Evolutionary conservation across 2,888 invertebrate genomes (phyloP).

Genomic region (Blomia tropicalis): DNA sequence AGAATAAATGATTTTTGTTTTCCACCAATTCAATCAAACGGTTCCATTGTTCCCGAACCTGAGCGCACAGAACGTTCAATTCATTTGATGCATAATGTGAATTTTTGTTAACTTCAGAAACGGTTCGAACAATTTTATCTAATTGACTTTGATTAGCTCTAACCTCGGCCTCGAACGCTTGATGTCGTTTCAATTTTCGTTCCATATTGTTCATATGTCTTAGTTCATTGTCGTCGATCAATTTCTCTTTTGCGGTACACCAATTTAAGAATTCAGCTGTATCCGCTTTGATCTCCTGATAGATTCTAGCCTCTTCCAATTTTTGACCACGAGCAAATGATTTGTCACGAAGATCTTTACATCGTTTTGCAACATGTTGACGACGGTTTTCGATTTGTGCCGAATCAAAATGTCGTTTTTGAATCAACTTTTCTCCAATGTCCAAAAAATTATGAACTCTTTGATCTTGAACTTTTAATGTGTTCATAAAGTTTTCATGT

Average conservation of each 20-base stretch:
- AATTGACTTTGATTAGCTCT: constrained; percentile 84
- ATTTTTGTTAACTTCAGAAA: constrained; percentile 53
- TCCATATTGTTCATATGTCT: constrained; percentile 69
- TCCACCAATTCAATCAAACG: constrained; percentile 51
- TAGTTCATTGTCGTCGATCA: constrained; percentile 69
- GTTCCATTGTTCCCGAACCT: constrained; percentile 61
- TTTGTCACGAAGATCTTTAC: constrained; percentile 50
- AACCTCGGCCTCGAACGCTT: constrained; percentile 86
- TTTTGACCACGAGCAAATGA: constrained; percentile 56
- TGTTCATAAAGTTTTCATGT: constrained; percentile 82
- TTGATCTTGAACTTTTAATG: constrained; percentile 80
- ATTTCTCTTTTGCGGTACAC: constrained; percentile 77
- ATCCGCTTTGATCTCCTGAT: constrained; percentile 80
- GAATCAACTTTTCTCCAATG: constrained; percentile 61
- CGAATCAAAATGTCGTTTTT: constrained; percentile 57
- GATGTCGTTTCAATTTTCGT: constrained; percentile 82
- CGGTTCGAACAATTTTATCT: constrained; percentile 60
- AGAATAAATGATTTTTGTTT: constrained; percentile 53
- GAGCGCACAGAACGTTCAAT: constrained; percentile 49
- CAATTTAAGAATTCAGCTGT: constrained; percentile 60
- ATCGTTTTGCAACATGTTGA: constrained; percentile 54
- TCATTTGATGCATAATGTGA: constrained; percentile 48
- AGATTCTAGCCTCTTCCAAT: constrained; percentile 65
- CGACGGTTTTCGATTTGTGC: constrained; percentile 44
- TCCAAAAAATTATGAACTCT: constrained; percentile 63